Percentiles rank a stretch among this genome's conserved stretches.
Evolutionary conservation across 2,113 vertebrate species (phyloP).

Genomic region (Xenopus borealis): DNA sequence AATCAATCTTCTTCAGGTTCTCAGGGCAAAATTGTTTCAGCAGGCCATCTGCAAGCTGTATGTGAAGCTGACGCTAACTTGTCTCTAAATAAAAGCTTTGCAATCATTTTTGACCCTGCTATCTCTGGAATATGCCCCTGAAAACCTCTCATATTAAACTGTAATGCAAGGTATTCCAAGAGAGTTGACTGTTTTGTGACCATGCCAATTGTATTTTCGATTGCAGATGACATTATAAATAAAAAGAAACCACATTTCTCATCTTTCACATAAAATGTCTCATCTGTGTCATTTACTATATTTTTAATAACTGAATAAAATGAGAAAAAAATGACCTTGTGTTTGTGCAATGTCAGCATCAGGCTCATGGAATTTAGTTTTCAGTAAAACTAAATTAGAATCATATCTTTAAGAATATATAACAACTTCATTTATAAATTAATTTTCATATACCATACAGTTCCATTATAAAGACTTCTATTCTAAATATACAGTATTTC

Average conservation of each 20-base stretch:
- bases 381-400: too few relatives aligned
- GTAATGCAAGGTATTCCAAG: constrained; percentile 7
- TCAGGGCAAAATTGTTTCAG: constrained; percentile 56
- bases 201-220: constrained; percentile 12
- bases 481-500: too few relatives aligned
- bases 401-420: too few relatives aligned
- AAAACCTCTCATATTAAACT: constrained; percentile 37
- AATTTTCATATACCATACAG: too few relatives aligned
- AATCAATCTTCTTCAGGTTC: constrained; percentile 65
- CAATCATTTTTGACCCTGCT: constrained; percentile 56
- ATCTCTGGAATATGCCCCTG: constrained; percentile 33
- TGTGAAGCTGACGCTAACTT: constrained; percentile 51
- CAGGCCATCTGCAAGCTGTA: constrained; percentile 56
- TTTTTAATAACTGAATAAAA: not conserved
- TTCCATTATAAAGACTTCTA: too few relatives aligned
- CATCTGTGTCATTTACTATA: not conserved
- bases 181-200: constrained; percentile 19
- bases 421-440: too few relatives aligned
- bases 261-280: not conserved
- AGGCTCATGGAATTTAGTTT: too few relatives aligned
- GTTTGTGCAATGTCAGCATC: too few relatives aligned
- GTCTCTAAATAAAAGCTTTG: constrained; percentile 50
- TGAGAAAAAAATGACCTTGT: too few relatives aligned
- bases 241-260: not conserved
- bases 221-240: constrained; percentile 22